Conservation (phyloP, 2,888 invertebrate genomes). For the Amiota minor region DNA sequence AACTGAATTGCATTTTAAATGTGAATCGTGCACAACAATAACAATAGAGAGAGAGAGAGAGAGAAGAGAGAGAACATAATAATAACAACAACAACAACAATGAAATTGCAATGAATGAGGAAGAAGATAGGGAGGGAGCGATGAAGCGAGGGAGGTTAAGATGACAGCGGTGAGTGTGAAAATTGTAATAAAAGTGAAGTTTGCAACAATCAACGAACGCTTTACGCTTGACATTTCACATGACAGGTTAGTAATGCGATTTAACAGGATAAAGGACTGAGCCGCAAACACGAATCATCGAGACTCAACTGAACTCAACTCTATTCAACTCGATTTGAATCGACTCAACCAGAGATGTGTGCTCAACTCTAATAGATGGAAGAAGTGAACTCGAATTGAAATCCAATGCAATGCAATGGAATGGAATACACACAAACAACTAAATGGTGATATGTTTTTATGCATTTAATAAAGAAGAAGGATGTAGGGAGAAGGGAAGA, state of each 20-base stretch:
- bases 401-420: too few relatives aligned
- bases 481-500: background rate
- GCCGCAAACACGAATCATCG: conserved; percentile 41
- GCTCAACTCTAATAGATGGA: too few relatives aligned
- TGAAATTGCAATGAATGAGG: conserved; percentile 26
- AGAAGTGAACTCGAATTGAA: too few relatives aligned
- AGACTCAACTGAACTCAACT: conserved; percentile 22
- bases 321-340: conserved; percentile 6
- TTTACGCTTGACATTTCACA: conserved; percentile 70
- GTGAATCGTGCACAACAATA: conserved; percentile 4
- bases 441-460: background rate
- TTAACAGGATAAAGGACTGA: conserved; percentile 67
- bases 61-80: too few relatives aligned
- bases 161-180: conserved; percentile 16
- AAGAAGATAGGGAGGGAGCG: background rate
- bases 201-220: conserved; percentile 67
- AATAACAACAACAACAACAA: background rate
- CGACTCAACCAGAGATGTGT: background rate
- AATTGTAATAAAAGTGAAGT: conserved; percentile 64
- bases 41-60: background rate
- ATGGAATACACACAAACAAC: too few relatives aligned
- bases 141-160: background rate
- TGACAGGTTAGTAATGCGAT: conserved; percentile 71
- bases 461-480: background rate
- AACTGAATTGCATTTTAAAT: background rate